Base-by-base conservation (phyloP, 2,113 vertebrate genomes). In the Pavo muticus region DNA sequence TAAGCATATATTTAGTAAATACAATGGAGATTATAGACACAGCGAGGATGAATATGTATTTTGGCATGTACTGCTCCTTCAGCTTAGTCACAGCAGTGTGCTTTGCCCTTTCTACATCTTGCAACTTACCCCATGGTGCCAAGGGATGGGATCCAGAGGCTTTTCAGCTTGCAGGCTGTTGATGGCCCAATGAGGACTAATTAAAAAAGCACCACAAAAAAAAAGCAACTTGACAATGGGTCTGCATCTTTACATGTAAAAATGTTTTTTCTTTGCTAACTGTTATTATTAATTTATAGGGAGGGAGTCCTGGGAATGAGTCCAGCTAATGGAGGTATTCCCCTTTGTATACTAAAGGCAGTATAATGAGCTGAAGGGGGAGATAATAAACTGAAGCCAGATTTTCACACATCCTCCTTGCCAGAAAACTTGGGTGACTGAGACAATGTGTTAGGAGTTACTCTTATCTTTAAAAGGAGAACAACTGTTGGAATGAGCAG, bases 1-100 rank as follows among this genome's bases (percentile, higher is more conserved):
- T 17, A 56, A 81, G 44, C 68, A 20, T 90, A 60, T 94, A 81
- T 93, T 95, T 95, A 96, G 92, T 88, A 94, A 93, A 93, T 92
- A 86, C 56, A 87, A 68, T 16, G 64, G 42, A 30, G 60, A 77
- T 84, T 74, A 68, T 18, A 90, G 83, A 84, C 60, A 45, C 52
- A 71, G 76, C 19, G 50, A 81, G 65, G 61, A 40, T 88, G 72
- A 87, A 77, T 88, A n/a, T 40, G 2, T 80, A 37, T 84, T 88
- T 95, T 81, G 83, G 70, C 91, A 37, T 27, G 35, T 80, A 30
- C 29, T 21, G 23, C 60, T 83, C 57, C 56, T 86, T 77, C 56
- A 68, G 63, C 60, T 83, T 73, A 4, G n/a, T 74, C 13, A 0
- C 3, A 14, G 37, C 45, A 42, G 32, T 52, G 37, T 29, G 52